Evolutionary conservation across 2,797 vertebrate genomes (phyloP).

Genomic region (Coreius guichenoti): DNA sequence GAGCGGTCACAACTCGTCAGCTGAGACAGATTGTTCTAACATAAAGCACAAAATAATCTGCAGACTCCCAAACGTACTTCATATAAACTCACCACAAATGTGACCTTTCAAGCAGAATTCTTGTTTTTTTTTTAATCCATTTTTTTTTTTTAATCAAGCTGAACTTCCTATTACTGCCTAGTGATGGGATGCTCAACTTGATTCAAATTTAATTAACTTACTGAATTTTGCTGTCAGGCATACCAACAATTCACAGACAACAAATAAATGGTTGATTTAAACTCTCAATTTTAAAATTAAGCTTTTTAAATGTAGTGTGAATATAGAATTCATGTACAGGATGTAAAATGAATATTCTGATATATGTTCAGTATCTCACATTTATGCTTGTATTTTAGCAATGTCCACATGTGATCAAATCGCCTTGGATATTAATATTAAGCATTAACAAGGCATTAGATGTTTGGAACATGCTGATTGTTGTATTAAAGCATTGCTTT

Average conservation of each 20-base stretch:
- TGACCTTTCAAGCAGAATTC: not conserved
- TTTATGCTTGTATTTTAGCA: not conserved
- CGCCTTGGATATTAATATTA: not conserved
- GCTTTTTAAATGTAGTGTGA: not conserved
- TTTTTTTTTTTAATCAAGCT: not conserved
- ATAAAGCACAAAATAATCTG: not conserved
- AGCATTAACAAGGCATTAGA: not conserved
- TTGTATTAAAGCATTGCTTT: not conserved
- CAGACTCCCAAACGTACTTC: not conserved
- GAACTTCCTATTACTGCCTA: not conserved
- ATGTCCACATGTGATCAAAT: not conserved
- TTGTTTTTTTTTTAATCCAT: not conserved
- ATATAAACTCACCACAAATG: not conserved
- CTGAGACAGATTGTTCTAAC: not conserved
- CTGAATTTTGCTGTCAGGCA: not conserved
- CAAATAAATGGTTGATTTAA: not conserved
- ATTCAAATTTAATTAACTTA: not conserved
- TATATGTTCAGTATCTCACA: not conserved
- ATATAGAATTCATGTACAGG: not conserved
- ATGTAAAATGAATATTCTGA: not conserved
- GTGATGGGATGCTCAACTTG: not conserved
- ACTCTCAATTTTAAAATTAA: not conserved
- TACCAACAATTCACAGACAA: not conserved
- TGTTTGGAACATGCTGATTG: not conserved
- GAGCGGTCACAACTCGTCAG: not conserved